Conservation (phyloP, 92 coral and sea anemone species). For the Siderastrea siderea region DNA sequence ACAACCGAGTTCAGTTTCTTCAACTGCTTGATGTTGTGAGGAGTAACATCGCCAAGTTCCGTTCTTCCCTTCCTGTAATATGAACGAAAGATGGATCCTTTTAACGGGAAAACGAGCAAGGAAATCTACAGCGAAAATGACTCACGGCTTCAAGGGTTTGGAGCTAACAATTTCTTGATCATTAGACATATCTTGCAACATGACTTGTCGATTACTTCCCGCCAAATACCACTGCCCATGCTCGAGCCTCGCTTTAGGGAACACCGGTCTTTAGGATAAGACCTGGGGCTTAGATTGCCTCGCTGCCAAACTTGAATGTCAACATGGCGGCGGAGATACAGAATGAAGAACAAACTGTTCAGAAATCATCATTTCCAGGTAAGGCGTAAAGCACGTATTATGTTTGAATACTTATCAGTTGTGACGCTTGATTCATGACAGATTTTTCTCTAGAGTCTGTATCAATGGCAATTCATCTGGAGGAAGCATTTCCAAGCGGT, state of each 20-base stretch:
- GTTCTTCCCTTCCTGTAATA: constrained; percentile 84
- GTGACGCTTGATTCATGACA: no score
- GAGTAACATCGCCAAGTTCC: constrained; percentile 97
- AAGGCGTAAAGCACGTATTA: no score
- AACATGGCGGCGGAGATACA: no score
- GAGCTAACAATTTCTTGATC: constrained; percentile 38
- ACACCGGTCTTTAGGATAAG: no score
- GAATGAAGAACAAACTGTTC: no score
- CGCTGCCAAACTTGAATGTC: background rate
- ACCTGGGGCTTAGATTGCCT: background rate
- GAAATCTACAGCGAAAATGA: background rate
- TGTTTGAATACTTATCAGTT: no score
- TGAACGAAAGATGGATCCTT: background rate
- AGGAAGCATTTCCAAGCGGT: no score
- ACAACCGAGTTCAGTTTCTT: constrained; percentile 96
- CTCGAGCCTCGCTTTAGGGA: constrained; percentile 23
- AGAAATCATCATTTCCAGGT: no score
- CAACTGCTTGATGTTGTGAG: constrained; percentile 98
- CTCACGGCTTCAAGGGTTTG: constrained; percentile 45
- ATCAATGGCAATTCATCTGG: no score
- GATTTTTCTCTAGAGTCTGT: no score
- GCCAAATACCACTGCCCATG: constrained; percentile 81
- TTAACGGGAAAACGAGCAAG: background rate
- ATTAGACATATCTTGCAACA: constrained; percentile 19
- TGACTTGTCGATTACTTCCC: constrained; percentile 63